Base-by-base conservation (phyloP, 2,113 vertebrate species). In the Aythya baeri region DNA sequence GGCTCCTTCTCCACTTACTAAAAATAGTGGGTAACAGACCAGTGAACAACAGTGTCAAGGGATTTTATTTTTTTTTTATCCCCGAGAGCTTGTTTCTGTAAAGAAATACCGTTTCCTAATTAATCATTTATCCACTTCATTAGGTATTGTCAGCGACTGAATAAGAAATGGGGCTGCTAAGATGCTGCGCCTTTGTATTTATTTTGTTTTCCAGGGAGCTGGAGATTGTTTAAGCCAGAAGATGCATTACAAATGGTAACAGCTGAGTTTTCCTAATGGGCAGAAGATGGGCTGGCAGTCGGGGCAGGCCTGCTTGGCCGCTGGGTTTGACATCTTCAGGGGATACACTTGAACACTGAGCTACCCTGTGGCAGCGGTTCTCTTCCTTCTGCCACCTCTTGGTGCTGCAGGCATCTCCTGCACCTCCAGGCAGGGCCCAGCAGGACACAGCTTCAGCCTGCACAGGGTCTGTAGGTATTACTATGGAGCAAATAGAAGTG, bases 101-200 rank as follows among this genome's bases (percentile, higher is more conserved):
- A 80, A 88, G 94, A 96, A 94, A 94, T 93, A 93, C 63, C 71
- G 70, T 84, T 77, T 90, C 81, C 92, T 97, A 95, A 95, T 96
- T 93, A 97, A 96, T 95, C 92, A 83, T 91, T 97, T 96, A 88
- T 74, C 92, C 85, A 80, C 94, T 83, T 93, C 95, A 89, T 96
- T 97, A 94, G 88, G 26, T 65, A 65, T 75, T 86, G 91, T 87
- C 85, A 57, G 85, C 76, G 13, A 18, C 17, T 1, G 94, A 67
- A 86, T 94, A 89, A 86, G 91, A 54, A 94, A 58, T 5, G 31
- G 50, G 49, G 84, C 79, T 80, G 86, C 50, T 5, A 14, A 41
- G 91, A 29, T 6, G 83, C 22, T 41, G 79, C 46, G 0, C 8
- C 0, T 6, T 62, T 1, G 32, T 65, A 1, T 66, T 78, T 81